phyloP scores from a whole-genome alignment of 2,797 vertebrate genomes.

The Stomatorhinus walkeri region DNA sequence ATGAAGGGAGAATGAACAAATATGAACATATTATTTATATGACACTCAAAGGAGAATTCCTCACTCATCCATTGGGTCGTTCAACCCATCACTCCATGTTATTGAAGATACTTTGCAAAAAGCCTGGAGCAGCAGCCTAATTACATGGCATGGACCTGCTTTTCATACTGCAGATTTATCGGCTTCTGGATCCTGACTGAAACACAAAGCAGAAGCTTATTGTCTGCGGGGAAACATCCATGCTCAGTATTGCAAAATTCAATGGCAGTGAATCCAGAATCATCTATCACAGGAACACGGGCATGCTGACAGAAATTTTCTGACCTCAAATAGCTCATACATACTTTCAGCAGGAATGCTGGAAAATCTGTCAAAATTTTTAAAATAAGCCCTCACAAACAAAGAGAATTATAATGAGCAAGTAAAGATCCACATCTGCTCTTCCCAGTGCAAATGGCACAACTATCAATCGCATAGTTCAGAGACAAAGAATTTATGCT shows the following conservation, averaged over 20 bases:
- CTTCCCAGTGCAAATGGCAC: neutral
- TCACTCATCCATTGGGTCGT: neutral
- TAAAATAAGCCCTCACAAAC: slow-evolving; percentile 37
- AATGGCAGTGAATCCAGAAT: slow-evolving; percentile 22
- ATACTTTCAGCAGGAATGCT: slow-evolving; percentile 48
- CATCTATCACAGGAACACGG: slow-evolving; percentile 37
- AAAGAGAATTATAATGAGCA: slow-evolving; percentile 36
- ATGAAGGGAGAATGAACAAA: neutral
- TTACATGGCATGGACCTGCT: neutral
- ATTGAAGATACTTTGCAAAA: neutral
- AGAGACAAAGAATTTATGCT: neutral
- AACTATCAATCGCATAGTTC: slow-evolving; percentile 4
- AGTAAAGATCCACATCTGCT: neutral
- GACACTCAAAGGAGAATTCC: neutral
- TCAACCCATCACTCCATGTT: neutral
- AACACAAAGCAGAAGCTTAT: neutral
- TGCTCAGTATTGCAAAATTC: neutral
- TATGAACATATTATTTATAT: neutral
- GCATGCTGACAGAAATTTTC: slow-evolving; percentile 35
- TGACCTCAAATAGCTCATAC: slow-evolving; percentile 39
- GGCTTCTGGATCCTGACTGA: neutral
- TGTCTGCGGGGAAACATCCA: neutral
- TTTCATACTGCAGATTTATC: neutral
- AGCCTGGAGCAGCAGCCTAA: neutral
- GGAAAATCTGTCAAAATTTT: slow-evolving; percentile 32